Conservation (phyloP, 1,140 invertebrate genomes). For the Tyrophagus putrescentiae region DNA sequence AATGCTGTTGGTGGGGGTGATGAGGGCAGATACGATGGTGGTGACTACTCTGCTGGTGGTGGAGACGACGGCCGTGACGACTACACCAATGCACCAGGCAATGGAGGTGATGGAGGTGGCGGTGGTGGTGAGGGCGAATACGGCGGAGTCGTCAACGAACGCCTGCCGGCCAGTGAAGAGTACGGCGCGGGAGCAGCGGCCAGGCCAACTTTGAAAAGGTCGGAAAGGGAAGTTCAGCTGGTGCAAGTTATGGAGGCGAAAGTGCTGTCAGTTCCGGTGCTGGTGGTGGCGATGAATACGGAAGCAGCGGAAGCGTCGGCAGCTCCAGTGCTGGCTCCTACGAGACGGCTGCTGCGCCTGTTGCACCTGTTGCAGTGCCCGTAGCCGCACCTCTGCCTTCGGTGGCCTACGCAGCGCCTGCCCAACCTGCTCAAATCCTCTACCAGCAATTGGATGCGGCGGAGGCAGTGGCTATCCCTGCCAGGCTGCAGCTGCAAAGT, state of each 20-base stretch:
- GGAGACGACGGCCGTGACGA: no score
- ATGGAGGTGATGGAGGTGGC: neutral
- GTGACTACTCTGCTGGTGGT: neutral
- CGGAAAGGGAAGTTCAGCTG: neutral
- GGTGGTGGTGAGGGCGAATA: neutral
- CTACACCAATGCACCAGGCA: no score
- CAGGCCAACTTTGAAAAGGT: neutral
- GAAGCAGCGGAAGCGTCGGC: neutral
- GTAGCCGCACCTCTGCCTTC: neutral
- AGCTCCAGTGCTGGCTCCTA: neutral
- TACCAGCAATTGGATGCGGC: no score
- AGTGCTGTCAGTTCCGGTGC: neutral
- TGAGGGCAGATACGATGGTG: neutral
- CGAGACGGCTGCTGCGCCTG: neutral
- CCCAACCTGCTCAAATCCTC: no score
- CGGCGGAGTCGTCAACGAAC: no score
- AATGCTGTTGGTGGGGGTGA: neutral
- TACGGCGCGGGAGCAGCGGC: neutral
- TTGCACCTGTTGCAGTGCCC: neutral
- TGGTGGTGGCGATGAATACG: neutral
- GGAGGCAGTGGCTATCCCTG: no score
- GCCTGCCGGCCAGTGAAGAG: neutral
- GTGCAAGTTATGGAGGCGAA: neutral
- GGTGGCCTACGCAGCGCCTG: no score
- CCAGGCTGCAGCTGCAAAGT: no score